These are phyloP conservation scores for Tympanuchus pallidicinctus DNA, from an alignment of 2,113 vertebrate species.

Conservation along the genomic window DNA sequence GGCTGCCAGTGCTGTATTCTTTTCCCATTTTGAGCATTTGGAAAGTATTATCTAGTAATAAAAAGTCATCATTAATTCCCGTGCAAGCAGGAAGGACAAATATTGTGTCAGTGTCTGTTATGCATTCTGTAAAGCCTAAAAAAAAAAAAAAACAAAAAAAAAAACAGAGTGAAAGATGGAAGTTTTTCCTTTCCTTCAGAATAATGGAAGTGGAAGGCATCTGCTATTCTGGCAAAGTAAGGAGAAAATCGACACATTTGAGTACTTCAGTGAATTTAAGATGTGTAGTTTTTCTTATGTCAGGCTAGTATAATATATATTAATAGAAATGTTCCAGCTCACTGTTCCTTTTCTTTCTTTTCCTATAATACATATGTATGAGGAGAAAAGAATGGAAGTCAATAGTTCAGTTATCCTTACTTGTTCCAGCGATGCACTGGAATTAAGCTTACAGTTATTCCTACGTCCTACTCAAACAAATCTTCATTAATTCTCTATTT, in stretches of 20 bases:
- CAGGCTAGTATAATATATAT: background rate
- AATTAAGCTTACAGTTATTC: background rate
- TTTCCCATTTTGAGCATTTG: background rate
- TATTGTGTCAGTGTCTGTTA: background rate
- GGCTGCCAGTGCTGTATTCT: background rate
- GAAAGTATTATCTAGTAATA: background rate
- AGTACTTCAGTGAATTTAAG: background rate
- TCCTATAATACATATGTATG: background rate
- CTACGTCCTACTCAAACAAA: constrained; percentile 50
- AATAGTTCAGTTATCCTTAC: background rate
- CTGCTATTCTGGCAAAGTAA: background rate
- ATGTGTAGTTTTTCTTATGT: background rate
- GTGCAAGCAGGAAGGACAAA: background rate
- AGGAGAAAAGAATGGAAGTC: background rate
- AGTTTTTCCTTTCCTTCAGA: background rate
- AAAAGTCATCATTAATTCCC: background rate
- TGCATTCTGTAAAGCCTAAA: background rate
- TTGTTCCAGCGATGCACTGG: background rate
- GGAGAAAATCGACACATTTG: background rate
- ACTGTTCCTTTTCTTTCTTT: background rate
- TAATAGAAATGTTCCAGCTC: background rate
- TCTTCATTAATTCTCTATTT: constrained; percentile 66
- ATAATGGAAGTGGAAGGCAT: background rate
- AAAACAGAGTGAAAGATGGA: background rate
- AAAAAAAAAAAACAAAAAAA: background rate